Base-by-base conservation (phyloP, 2,113 vertebrate genomes). In the Psephotus haematonotus region DNA sequence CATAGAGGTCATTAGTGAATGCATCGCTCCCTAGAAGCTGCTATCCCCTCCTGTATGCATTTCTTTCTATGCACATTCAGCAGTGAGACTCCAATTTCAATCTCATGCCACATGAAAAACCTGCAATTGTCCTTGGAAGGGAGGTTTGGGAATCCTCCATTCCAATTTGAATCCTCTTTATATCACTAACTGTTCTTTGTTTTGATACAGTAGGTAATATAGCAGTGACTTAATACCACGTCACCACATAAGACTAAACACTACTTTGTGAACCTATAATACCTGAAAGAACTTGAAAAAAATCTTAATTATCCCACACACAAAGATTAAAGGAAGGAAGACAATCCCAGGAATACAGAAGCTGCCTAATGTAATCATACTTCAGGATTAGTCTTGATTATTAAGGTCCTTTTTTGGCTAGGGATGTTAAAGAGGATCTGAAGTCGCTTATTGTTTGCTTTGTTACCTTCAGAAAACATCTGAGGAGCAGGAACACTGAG, bases 251-350 rank as follows among this genome's bases (percentile, higher is more conserved):
- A 87, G 70, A 76, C 62, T 76, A 75, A 92, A 24, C 28, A 47
- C 41, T 35, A 52, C 17, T 86, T 90, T 52, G 62, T 93, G 82
- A 91, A 86, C 75, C 47, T 93, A 81, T 39, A 88, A 33, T 57
- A 57, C 59, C 59, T 93, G 69, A 93, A 93, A 93, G 89, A 81
- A 88, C 65, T 81, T 86, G 43, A 81, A 88, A 95, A 90, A 90
- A 88, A 81, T 75, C 43, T 88, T 95, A 67, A 92, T 94, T 92
- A 82, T 81, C 68, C 80, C 82, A 27, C 92, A 92, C 64, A 86
- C 47, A 93, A 92, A 92, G 82, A 95, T 95, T 92, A 96, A 97
- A 96, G 71, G 68, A 92, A 86, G 79, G 71, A 84, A 82, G 79
- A 93, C 18, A 59, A 86, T 88, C 87, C 20, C 39, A 68, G 60